Evolutionary conservation across 2,888 invertebrate species (phyloP), one percentile per base, ranked within the genome.

Genomic region (Nemurella pictetii): DNA sequence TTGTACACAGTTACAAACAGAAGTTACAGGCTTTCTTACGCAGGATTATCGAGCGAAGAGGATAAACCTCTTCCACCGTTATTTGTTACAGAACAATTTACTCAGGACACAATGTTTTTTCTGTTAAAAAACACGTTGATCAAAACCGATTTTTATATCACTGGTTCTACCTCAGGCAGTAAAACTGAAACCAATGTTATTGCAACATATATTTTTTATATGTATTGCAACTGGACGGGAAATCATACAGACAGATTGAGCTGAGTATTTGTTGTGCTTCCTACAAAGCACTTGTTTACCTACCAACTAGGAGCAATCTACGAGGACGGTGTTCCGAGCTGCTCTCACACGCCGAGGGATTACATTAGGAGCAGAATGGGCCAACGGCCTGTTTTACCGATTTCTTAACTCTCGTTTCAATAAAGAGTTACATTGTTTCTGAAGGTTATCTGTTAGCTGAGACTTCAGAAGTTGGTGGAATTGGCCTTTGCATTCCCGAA

Each of bases 111-210:
- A 27, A 82, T 27, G 20, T 28, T 25, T 26, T 82, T 82, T 82
- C n/a, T n/a, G 27, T 82, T 82, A 55, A 36, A 27, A 55, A 27
- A 55, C 36, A 81, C 5, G 32, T 35, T 35, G n/a, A 82, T 82
- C 82, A 72, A 82, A 82, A 82, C 82, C 82, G 55, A 85, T 85
- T 80, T 84, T 20, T 55, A 20, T 55, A 55, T 2, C 20, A 86
- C 85, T 86, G 86, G 86, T 83, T 86, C 86, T 86, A 86, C 86
- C 86, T 86, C 86, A 86, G 83, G 84, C 84, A 82, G 9, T 83
- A 83, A 83, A 85, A 86, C 85, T 84, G 84, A 86, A 85, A 86
- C 86, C 86, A 85, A 86, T 86, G 85, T 85, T 86, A 85, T 83
- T 85, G 83, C 83, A 82, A 84, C 83, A 85, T 84, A 84, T 78